Conservation (phyloP, 1,140 invertebrate species). For the Bactericera cockerelli region DNA sequence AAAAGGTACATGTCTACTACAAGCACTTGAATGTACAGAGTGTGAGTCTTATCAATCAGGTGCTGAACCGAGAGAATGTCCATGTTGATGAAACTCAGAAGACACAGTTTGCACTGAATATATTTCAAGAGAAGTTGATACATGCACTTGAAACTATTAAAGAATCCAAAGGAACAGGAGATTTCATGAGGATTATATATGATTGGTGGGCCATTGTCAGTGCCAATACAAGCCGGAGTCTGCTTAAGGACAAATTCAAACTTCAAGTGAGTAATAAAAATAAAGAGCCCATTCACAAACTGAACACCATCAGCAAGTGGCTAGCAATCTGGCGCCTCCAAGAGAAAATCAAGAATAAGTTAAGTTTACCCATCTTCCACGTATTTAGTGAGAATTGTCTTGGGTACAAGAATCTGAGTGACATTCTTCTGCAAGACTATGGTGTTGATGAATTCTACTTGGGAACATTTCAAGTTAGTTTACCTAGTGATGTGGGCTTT, state of each 20-base stretch:
- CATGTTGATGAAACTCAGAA: slow-evolving; percentile 2
- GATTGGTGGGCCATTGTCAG: not conserved
- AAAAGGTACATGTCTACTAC: not conserved
- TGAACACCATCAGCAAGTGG: not conserved
- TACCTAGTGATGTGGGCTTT: too few species aligned
- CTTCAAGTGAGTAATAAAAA: not conserved
- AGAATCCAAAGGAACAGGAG: not conserved
- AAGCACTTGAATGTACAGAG: not conserved
- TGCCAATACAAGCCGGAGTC: not conserved
- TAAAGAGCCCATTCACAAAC: not conserved
- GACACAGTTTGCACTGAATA: not conserved
- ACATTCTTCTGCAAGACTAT: not conserved
- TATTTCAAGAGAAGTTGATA: not conserved
- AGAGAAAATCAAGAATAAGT: not conserved
- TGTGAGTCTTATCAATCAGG: not conserved
- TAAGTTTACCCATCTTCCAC: not conserved
- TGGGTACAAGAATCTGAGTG: not conserved
- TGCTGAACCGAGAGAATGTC: not conserved
- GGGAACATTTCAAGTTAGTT: slow-evolving; percentile 1
- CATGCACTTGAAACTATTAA: not conserved
- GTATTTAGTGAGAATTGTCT: not conserved
- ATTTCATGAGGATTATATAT: not conserved
- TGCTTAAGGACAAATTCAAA: not conserved
- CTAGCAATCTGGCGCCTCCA: not conserved
- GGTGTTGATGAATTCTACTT: not conserved